phyloP scores from a whole-genome alignment of 2,797 vertebrate genomes.

The Masticophis lateralis region DNA sequence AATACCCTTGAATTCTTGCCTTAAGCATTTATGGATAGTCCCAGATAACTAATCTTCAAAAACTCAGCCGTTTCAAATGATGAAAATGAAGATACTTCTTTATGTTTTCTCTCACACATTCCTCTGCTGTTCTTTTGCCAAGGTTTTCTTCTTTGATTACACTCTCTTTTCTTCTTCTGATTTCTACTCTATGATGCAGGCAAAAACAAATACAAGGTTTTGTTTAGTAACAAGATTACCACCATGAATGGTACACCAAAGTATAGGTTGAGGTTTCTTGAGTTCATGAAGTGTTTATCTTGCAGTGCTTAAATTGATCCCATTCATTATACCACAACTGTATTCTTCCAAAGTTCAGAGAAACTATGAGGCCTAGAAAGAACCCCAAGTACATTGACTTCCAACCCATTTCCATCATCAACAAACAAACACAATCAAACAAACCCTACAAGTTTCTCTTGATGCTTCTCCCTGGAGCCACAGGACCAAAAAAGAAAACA shows the following conservation, averaged over 20 bases:
- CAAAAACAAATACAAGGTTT: constrained; percentile 29
- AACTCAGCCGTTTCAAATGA: neutral
- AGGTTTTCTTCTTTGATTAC: constrained; percentile 27
- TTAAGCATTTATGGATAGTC: neutral
- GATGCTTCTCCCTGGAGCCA: constrained; percentile 44
- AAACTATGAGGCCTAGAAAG: constrained; percentile 11
- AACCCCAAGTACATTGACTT: constrained; percentile 26
- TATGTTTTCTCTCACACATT: neutral
- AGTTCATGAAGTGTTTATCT: constrained; percentile 51
- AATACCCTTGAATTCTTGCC: neutral
- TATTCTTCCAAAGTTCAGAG: constrained; percentile 41
- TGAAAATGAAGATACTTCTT: neutral
- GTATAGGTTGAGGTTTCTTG: constrained; percentile 40
- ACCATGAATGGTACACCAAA: constrained; percentile 2
- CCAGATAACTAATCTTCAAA: neutral
- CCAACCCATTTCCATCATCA: neutral
- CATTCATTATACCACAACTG: constrained; percentile 34
- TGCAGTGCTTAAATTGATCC: constrained; percentile 41
- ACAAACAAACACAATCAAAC: constrained; percentile 52
- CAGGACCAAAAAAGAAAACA: constrained; percentile 45
- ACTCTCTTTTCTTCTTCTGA: neutral
- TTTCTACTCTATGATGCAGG: constrained; percentile 24
- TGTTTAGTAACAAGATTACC: constrained; percentile 35
- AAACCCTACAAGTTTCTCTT: constrained; percentile 30
- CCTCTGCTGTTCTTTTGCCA: constrained; percentile 3